Evolutionary conservation across 2,113 vertebrate species (phyloP), one percentile per base, ranked within the genome.

Genomic region (Zonotrichia leucophrys): DNA sequence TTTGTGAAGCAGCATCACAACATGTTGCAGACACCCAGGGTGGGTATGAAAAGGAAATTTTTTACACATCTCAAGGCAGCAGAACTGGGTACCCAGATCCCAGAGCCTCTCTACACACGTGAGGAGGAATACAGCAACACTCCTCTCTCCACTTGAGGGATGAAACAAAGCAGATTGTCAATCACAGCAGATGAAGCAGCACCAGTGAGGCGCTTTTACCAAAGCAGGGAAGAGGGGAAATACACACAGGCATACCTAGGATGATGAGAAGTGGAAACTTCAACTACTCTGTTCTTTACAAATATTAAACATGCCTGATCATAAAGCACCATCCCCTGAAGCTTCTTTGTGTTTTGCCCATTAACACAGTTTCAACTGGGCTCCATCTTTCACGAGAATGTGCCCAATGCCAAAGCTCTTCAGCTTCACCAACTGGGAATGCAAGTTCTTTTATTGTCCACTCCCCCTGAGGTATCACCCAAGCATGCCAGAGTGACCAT

Each of bases 101-200:
- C 33, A 52, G 50, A 55, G 42, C 18, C 37, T 44, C 64, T 33
- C 87, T 37, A 17, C 15, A 50, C 13, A 14, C 0, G 0, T 3
- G 7, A 63, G 25, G 6, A 62, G 20, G 27, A 74, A 16, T 20
- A 24, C 1, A 55, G 50, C 37, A 90, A 42, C 2, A 8, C 8
- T 85, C 7, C 8, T 21, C 6, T 70, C 44, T 30, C 56, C 19
- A 28, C n/a, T 30, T 35, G 22, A 68, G 10, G 52, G 37, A 28
- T n/a, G 69, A 78, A 85, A 56, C 59, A 42, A 59, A 91, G 50
- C n/a, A 82, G 58, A 52, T 22, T 22, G 31, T n/a, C 41, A 49
- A 18, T 25, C 66, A n/a, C 47, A 67, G 55, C 22, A 89, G 31
- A 35, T n/a, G 19, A 49, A 70, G 60, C 10, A 58, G 50, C 7